phyloP scores from a whole-genome alignment of 2,888 invertebrate genomes.

The Syrphus vitripennis region DNA sequence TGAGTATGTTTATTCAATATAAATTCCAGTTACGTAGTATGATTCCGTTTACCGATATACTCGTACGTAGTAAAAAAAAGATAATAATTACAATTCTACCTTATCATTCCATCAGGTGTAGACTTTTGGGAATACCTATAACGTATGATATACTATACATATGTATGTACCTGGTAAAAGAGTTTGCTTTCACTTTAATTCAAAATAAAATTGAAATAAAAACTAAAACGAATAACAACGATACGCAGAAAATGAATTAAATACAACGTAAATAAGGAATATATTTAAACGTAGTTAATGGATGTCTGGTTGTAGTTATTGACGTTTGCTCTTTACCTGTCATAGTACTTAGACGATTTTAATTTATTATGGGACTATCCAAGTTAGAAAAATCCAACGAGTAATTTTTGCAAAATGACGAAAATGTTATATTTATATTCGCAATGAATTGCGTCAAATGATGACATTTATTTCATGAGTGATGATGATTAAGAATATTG shows the following conservation, averaged over 20 bases:
- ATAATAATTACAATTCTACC: not conserved
- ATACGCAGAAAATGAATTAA: not conserved
- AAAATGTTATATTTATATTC: not conserved
- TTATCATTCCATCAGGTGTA: not conserved
- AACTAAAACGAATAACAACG: not conserved
- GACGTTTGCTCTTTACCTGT: conserved; percentile 17
- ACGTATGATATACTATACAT: not conserved
- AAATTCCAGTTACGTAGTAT: too few relatives aligned
- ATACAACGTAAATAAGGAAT: not conserved
- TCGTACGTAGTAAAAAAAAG: too few relatives aligned
- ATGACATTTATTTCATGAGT: not conserved
- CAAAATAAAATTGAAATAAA: not conserved
- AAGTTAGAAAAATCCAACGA: not conserved
- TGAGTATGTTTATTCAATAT: too few relatives aligned
- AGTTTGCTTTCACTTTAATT: not conserved
- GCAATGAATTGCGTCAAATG: conserved; percentile 1
- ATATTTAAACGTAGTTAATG: not conserved
- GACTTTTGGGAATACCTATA: too few relatives aligned
- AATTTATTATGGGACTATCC: conserved; percentile 40
- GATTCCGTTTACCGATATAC: too few relatives aligned
- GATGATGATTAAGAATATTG: not conserved
- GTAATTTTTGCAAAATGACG: not conserved
- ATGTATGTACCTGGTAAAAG: too few relatives aligned
- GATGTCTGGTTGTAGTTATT: not conserved
- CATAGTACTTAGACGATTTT: not conserved